phyloP scores from a whole-genome alignment of 2,888 invertebrate species.

The Synanthedon andrenaeformis region DNA sequence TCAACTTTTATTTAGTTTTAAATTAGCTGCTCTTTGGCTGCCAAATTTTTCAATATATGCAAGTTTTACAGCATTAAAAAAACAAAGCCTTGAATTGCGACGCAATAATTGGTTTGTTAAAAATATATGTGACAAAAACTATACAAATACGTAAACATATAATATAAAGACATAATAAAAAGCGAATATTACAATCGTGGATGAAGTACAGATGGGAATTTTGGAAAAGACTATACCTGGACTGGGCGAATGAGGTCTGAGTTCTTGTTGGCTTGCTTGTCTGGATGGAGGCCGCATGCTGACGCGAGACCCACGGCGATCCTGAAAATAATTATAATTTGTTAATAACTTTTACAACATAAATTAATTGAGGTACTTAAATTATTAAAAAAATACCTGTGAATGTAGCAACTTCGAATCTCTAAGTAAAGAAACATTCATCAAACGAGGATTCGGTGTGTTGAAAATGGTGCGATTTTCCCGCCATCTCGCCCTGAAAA shows the following conservation, averaged over 20 bases:
- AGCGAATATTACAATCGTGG: too few species aligned
- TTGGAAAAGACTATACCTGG: constrained; percentile 59
- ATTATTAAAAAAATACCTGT: constrained; percentile 32
- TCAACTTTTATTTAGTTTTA: too few species aligned
- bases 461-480: constrained; percentile 94
- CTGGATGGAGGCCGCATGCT: constrained; percentile 85
- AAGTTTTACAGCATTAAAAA: too few species aligned
- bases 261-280: constrained; percentile 87
- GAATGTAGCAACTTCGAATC: constrained; percentile 85
- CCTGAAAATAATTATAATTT: constrained; percentile 30
- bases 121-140: too few species aligned
- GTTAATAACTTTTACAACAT: not conserved
- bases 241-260: constrained; percentile 83
- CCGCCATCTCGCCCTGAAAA: constrained; percentile 87
- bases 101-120: too few species aligned
- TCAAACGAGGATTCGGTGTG: constrained; percentile 92
- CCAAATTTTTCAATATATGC: too few species aligned
- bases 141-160: too few species aligned
- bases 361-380: not conserved
- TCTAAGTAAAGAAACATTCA: constrained; percentile 88
- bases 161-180: too few species aligned
- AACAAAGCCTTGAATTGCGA: too few species aligned
- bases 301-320: constrained; percentile 82
- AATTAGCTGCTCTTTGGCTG: too few species aligned
- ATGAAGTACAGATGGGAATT: too few species aligned